Base-by-base conservation (phyloP, 2,113 vertebrate genomes). In the Smithornis capensis region DNA sequence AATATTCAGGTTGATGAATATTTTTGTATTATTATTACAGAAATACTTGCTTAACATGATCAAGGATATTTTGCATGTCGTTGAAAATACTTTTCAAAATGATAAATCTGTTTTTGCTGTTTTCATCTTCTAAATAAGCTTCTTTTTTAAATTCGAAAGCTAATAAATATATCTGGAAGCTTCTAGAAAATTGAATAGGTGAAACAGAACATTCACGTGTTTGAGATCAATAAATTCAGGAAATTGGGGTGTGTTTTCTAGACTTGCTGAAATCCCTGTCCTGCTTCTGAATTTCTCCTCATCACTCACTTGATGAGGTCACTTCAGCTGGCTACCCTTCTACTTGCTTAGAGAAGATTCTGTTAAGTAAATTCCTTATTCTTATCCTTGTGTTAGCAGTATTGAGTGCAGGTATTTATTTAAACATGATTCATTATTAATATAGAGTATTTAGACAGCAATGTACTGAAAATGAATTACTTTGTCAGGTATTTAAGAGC, bases 401-500 rank as follows among this genome's bases (percentile, higher is more conserved):
- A 38, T 23, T 67, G 40, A 28, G 23, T 0, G 4, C 71, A 62
- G 52, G 10, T 91, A 74, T 96, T 92, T 94, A 78, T 95, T 95
- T 86, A 96, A 97, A 94, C 53, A 67, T 19, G 75, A 92, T 96
- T 94, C 63, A 73, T 90, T 91, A 87, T 87, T 91, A 93, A 95
- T 87, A 88, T 19, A 57, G 78, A 53, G 55, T 82, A 69, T 92
- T 90, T 95, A 83, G 90, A 89, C 73, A 76, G 50, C 52, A 44
- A 19, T 12, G 9, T 83, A 70, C 59, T 89, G 90, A 71, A 89
- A 97, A 93, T 78, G 24, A 94, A 84, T 88, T 93, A 62, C 82
- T 95, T 96, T 91, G 35, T 95, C 52, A 90, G 83, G 31, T 95
- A 65, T 95, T 97, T 95, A 96, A 95, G 91, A 78, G 68, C 68